Conservation (phyloP, 2,888 invertebrate genomes). For the Dusona sp. region DNA sequence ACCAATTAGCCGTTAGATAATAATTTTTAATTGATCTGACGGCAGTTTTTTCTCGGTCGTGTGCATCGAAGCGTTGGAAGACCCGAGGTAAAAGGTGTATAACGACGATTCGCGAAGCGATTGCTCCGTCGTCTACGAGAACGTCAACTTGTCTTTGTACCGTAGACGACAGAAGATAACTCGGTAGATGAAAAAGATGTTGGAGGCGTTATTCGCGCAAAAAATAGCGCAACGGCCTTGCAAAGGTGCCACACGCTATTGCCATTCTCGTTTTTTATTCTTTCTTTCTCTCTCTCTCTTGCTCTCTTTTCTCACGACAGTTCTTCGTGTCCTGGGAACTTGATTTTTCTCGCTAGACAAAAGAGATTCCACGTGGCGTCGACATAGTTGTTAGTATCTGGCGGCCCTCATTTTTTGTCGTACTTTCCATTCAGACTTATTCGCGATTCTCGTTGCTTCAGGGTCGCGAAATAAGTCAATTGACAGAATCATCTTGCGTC, state of each 20-base stretch:
- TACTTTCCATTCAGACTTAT: conserved; percentile 17
- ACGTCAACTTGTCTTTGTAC: conserved; percentile 31
- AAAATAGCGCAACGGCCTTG: conserved; percentile 67
- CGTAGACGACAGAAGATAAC: conserved; percentile 23
- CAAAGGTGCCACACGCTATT: conserved; percentile 45
- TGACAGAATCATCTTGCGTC: conserved; percentile 25
- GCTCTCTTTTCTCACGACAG: conserved; percentile 8
- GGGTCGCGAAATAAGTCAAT: conserved; percentile 37
- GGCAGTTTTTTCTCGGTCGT: conserved; percentile 35
- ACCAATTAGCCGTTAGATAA: background rate
- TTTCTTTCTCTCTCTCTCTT: background rate
- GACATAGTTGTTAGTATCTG: conserved; percentile 54
- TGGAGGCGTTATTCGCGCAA: conserved; percentile 52
- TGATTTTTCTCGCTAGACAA: conserved; percentile 62
- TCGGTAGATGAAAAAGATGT: conserved; percentile 42
- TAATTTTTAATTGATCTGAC: conserved; percentile 21
- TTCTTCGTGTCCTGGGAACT: conserved; percentile 57
- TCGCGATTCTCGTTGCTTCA: conserved; percentile 9
- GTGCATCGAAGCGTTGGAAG: conserved; percentile 55
- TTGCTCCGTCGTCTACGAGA: conserved; percentile 9
- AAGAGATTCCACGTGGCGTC: conserved; percentile 64
- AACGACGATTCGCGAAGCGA: conserved; percentile 48
- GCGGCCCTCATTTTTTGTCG: background rate
- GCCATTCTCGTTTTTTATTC: conserved; percentile 3
- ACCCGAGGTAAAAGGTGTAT: conserved; percentile 21